phyloP scores from a whole-genome alignment of 2,888 invertebrate genomes.

The Scaeva pyrastri region DNA sequence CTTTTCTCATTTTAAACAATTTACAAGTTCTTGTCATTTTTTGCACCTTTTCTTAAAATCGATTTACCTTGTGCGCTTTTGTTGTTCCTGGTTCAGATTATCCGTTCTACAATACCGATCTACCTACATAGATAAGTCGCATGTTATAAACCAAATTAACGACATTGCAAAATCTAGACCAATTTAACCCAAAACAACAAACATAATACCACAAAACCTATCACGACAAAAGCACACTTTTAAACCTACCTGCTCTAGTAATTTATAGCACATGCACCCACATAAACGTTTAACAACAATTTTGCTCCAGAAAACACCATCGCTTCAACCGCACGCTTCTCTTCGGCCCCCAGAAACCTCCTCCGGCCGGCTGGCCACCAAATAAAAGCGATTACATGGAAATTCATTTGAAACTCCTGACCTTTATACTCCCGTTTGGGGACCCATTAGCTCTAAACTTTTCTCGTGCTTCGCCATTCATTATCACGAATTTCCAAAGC shows the following conservation, averaged over 20 bases:
- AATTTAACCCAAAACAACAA: constrained; percentile 8
- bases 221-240: neutral
- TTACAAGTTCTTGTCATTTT: neutral
- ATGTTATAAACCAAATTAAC: constrained; percentile 7
- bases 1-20: neutral
- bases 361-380: neutral
- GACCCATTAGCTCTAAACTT: constrained; percentile 45
- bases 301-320: constrained; percentile 23
- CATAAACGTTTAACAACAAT: constrained; percentile 1
- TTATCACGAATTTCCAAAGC: constrained; percentile 52
- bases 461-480: constrained; percentile 35
- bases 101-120: neutral
- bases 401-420: constrained; percentile 29
- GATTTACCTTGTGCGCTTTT: neutral
- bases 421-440: constrained; percentile 37
- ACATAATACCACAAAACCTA: neutral
- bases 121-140: constrained; percentile 18
- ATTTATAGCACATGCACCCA: constrained; percentile 25
- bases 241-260: neutral
- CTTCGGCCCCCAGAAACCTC: neutral
- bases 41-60: neutral
- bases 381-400: constrained; percentile 9
- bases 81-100: neutral
- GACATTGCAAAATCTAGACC: constrained; percentile 6
- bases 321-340: neutral